Evolutionary conservation across 2,113 vertebrate species (phyloP), one percentile per base, ranked within the genome.

Genomic region (Cervus canadensis): DNA sequence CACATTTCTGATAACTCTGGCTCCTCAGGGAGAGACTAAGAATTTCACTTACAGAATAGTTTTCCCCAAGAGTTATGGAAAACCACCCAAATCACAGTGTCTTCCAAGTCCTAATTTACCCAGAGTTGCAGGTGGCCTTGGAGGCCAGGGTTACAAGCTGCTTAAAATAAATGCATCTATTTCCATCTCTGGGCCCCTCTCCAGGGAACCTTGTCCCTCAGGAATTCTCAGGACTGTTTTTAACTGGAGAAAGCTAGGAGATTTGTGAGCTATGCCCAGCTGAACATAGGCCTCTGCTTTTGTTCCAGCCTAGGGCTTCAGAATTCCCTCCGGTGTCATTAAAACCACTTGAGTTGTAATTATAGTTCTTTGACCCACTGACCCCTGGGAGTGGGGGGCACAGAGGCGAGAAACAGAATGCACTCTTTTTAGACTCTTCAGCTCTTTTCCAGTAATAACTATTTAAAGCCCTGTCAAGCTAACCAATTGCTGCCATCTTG

Each of bases 91-190:
- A 91, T 91, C 43, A 26, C 26, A 56, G 54, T 86, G 26, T 95
- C 60, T 95, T 88, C 67, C 62, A 81, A 87, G 25, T 76, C 89
- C 56, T 96, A 59, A 91, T 90, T 98, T 94, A 93, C 62, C 97
- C 9, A 74, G 33, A 86, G 6, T 43, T 54, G 11, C 93, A 82
- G 71, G 28, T 59, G 23, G 59, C 50, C 87, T 83, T 48, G 81
- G 95, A 97, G 36, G 21, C 30, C 15, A 91, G 79, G 91, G 82
- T 97, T 95, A 92, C 15, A 93, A 74, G 74, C 6, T 89, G 54
- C 82, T 98, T 94, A 98, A 98, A 98, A 99, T 98, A 98, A 98
- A 97, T 54, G 14, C 10, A 85, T 97, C 98, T 98, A 97, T 98
- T 98, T 98, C 91, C 96, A 96, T 89, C 60, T 91, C 97, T 97